These are phyloP conservation scores for Papilio aristodemus DNA, from an alignment of 1,140 invertebrate species.

Conservation along the genomic window DNA sequence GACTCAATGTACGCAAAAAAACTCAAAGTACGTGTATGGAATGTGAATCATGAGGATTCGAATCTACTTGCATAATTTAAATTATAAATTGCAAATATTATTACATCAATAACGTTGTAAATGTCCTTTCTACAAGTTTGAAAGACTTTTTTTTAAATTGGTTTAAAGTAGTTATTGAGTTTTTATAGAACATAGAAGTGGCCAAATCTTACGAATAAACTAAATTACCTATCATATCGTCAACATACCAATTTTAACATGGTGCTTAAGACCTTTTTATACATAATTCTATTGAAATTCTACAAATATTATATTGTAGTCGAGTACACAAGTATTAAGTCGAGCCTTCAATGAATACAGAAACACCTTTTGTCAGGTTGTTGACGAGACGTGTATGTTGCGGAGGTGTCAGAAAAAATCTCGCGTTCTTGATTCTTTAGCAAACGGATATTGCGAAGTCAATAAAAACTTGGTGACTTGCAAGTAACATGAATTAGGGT, in stretches of 20 bases:
- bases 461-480: conserved; percentile 52
- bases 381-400: conserved; percentile 16
- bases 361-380: conserved; percentile 7
- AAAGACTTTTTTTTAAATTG: no score
- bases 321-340: neutral
- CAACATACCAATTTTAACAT: neutral
- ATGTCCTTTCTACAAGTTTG: no score
- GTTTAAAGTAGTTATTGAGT: no score
- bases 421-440: conserved; percentile 36
- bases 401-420: conserved; percentile 25
- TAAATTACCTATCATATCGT: no score
- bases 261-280: neutral
- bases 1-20: no score
- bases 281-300: neutral
- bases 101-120: no score
- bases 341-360: neutral
- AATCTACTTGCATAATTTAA: no score
- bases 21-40: no score
- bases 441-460: conserved; percentile 40
- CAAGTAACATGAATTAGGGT: conserved; percentile 41
- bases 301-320: neutral
- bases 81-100: no score
- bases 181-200: no score
- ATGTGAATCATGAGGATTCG: no score
- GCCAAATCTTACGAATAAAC: no score